Evolutionary conservation across 2,113 vertebrate species (phyloP), one percentile per base, ranked within the genome.

Genomic region (Notarius quadriscutis): DNA sequence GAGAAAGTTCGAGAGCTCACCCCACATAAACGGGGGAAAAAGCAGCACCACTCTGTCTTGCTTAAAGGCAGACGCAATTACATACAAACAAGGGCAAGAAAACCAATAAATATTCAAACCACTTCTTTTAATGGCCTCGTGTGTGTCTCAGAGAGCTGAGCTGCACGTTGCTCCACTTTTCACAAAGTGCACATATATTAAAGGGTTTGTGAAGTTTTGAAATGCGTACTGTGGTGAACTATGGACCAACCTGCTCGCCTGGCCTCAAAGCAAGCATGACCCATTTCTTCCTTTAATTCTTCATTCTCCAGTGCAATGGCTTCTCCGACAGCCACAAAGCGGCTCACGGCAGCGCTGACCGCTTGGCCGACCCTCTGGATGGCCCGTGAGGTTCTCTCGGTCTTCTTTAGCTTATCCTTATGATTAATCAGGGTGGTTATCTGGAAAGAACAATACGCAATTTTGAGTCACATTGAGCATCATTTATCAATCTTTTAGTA

Each of bases 401-500:
- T 98, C 92, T 97, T 97, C 95, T 97, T 99, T 89, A 96, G 97
- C 93, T 97, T 98, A 91, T 99, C 97, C 94, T 99, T 99, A 86
- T 99, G 97, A 92, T 99, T 99, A 92, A 99, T 98, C 90, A 99
- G 96, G 6, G 97, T 99, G 78, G 98, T 99, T 90, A 99, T 99
- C 98, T 99, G 94, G 80, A 95, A 94, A 86, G 30, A 87, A 57
- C 62, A 7, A 63, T 83, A 89, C 4, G 82, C 34, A 84, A 74
- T 72, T 8, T 50, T 10, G 17, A 11, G 22, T 57, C 22, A 53
- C 27, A 77, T 0, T n/a, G 20, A 10, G 20, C 20, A 53, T 78
- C 11, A 30, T 67, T 67, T 67, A 30, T 20, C 15, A 50, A 58
- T 4, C 55, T 27, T 81, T 41, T 69, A 10, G 7, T 3, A 1